Evolutionary conservation across 2,797 vertebrate species (phyloP).

Genomic region (Chelon labrosus): DNA sequence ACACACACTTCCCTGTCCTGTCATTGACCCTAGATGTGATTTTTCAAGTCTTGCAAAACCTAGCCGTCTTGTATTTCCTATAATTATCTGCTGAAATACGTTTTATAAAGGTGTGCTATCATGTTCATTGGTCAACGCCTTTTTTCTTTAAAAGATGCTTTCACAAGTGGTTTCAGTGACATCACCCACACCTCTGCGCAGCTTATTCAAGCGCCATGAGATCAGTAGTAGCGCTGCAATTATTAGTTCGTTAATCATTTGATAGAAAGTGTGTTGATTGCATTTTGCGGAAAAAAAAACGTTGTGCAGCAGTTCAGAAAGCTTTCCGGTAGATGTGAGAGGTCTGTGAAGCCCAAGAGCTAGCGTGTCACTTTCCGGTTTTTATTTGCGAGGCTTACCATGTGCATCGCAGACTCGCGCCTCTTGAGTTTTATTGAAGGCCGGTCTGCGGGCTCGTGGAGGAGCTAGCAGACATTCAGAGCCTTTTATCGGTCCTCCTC

Average conservation of each 20-base stretch:
- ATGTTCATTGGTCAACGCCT: too few relatives aligned
- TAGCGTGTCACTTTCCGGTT: not conserved
- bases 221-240: not conserved
- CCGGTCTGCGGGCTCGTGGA: constrained; percentile 47
- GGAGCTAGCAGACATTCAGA: constrained; percentile 50
- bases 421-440: constrained; percentile 19
- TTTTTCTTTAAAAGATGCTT: too few relatives aligned
- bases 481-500: constrained; percentile 73
- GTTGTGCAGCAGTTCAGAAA: not conserved
- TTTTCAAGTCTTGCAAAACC: not conserved
- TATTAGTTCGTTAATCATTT: not conserved
- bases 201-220: not conserved
- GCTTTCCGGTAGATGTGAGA: not conserved
- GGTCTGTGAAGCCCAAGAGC: not conserved
- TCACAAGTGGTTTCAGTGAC: not conserved
- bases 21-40: constrained; percentile 2
- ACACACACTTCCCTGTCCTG: constrained; percentile 2
- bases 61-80: too few relatives aligned
- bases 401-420: constrained; percentile 2
- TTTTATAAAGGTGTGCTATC: too few relatives aligned
- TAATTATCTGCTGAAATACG: too few relatives aligned
- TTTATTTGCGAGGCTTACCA: not conserved
- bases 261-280: not conserved
- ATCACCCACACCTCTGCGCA: not conserved
- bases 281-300: not conserved